These are phyloP conservation scores for Hoplostethus atlanticus DNA, from an alignment of 2,797 vertebrate species.

Conservation along the genomic window DNA sequence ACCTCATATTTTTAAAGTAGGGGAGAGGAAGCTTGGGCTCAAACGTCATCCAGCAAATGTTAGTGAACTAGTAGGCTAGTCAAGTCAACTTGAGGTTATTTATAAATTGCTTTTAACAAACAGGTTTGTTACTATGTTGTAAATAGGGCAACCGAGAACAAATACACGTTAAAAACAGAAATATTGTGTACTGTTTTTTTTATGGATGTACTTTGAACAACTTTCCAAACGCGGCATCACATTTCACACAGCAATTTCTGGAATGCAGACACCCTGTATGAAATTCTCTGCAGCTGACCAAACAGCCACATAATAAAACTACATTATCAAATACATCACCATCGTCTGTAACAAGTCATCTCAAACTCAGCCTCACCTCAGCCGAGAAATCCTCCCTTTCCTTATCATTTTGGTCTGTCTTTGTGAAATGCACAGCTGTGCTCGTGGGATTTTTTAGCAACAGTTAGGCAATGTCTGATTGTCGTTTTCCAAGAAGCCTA, in stretches of 20 bases:
- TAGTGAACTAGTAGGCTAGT: background rate
- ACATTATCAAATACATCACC: no score
- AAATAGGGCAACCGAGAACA: background rate
- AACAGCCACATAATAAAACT: no score
- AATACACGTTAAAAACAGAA: background rate
- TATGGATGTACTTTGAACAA: background rate
- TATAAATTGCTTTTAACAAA: background rate
- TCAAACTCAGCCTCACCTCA: background rate
- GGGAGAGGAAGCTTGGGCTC: background rate
- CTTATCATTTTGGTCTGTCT: background rate
- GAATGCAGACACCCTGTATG: background rate
- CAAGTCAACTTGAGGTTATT: background rate
- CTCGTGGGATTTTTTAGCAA: conserved; percentile 6
- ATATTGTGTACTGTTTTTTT: background rate
- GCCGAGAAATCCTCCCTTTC: background rate
- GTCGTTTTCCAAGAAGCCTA: background rate
- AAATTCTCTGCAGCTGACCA: no score
- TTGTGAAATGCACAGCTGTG: background rate
- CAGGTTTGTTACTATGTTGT: background rate
- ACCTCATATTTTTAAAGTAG: background rate
- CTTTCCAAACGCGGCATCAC: background rate
- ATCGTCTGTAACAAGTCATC: background rate
- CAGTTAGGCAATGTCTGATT: background rate
- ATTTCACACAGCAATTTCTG: background rate
- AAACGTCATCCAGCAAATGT: background rate